phyloP scores from a whole-genome alignment of 2,888 invertebrate species.

The Dichetophora obliterata region DNA sequence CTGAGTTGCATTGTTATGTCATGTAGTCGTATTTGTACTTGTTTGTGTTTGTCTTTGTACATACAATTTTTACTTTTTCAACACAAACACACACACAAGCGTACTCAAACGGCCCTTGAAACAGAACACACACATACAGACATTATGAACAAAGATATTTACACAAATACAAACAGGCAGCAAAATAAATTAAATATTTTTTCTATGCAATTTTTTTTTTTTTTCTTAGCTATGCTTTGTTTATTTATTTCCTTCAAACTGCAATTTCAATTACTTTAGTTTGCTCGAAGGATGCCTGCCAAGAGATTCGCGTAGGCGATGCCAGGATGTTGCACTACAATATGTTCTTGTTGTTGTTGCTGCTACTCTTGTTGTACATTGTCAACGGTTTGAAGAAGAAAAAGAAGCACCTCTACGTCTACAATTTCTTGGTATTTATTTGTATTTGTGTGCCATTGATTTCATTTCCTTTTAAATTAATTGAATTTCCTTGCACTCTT shows the following conservation, averaged over 20 bases:
- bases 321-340: conserved; percentile 12
- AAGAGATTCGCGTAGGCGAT: conserved; percentile 28
- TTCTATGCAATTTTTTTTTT: not conserved
- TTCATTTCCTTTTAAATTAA: conserved; percentile 28
- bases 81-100: conserved; percentile 22
- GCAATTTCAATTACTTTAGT: conserved; percentile 34
- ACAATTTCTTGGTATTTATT: not conserved
- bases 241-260: conserved; percentile 28
- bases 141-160: too few relatives aligned
- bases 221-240: not conserved
- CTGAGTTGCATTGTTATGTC: too few relatives aligned
- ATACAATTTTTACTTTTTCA: not conserved
- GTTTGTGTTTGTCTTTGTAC: too few relatives aligned
- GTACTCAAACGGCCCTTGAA: not conserved
- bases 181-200: not conserved
- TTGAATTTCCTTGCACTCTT: conserved; percentile 1
- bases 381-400: conserved; percentile 9
- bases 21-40: too few relatives aligned
- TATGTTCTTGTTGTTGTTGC: conserved; percentile 2
- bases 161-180: not conserved
- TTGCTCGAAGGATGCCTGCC: conserved; percentile 21
- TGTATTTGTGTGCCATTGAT: conserved; percentile 3
- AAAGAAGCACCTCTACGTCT: not conserved
- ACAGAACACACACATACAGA: not conserved
- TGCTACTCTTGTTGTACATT: not conserved